Evolutionary conservation across 2,113 vertebrate species (phyloP).

Genomic region (Suricata suricatta): DNA sequence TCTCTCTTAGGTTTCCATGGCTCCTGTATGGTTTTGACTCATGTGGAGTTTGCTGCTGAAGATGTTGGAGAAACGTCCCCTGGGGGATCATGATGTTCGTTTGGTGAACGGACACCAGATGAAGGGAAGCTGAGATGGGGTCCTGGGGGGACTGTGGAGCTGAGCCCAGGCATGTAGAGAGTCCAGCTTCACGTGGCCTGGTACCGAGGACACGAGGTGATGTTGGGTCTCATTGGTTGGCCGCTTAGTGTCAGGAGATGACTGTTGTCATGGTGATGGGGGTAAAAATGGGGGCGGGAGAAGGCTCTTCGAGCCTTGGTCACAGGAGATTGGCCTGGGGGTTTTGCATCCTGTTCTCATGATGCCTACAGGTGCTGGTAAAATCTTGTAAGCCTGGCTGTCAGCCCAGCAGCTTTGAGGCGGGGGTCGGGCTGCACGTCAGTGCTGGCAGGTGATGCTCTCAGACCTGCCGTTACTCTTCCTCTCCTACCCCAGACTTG

Average conservation of each 20-base stretch:
- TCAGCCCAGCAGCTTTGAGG: no score
- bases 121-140: background rate
- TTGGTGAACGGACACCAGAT: background rate
- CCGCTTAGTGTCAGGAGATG: background rate
- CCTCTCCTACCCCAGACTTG: background rate
- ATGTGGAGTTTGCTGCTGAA: background rate
- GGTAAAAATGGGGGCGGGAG: no score
- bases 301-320: background rate
- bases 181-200: background rate
- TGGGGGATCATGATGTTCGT: no score
- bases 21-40: background rate
- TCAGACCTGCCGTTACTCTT: background rate
- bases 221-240: background rate
- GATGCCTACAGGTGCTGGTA: background rate
- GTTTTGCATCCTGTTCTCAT: no score
- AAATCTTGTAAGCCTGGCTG: background rate
- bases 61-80: background rate
- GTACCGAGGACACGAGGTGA: background rate
- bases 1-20: background rate
- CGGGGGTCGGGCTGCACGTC: background rate
- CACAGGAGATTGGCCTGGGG: no score
- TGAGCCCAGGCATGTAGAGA: background rate
- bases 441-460: background rate
- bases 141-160: background rate
- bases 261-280: background rate